phyloP scores from a whole-genome alignment of 2,888 invertebrate genomes.

The Sipha maydis region DNA sequence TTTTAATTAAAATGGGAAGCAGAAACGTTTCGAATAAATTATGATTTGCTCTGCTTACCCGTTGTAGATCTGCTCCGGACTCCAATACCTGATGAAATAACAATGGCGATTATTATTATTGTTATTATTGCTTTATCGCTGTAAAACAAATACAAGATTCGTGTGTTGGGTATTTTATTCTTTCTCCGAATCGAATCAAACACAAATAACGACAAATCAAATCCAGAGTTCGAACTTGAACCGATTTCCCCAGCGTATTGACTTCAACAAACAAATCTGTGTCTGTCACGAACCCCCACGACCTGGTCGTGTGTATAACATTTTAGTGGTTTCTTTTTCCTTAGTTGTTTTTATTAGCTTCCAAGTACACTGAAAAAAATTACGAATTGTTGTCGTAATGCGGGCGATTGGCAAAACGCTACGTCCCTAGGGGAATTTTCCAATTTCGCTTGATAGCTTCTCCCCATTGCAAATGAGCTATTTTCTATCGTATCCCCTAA shows the following conservation, averaged over 20 bases:
- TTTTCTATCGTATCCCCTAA: neutral
- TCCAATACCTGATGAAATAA: no score
- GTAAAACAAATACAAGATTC: no score
- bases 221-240: neutral
- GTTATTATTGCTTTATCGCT: neutral
- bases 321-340: slow-evolving; percentile 4
- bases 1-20: no score
- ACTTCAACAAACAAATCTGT: slow-evolving; percentile 13
- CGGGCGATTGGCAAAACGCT: neutral
- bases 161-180: neutral
- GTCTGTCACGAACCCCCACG: slow-evolving; percentile 17
- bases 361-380: neutral
- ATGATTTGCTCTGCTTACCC: no score
- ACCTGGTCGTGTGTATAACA: neutral
- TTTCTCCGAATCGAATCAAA: neutral
- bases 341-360: slow-evolving; percentile 47
- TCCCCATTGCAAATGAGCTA: neutral
- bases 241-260: slow-evolving; percentile 10
- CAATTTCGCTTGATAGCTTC: slow-evolving; percentile 6
- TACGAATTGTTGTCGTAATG: neutral
- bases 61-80: no score
- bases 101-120: no score
- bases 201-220: neutral
- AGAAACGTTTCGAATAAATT: no score
- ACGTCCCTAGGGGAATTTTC: neutral